Base-by-base conservation (phyloP, 2,113 vertebrate species). In the Clarias macrocephalus region DNA sequence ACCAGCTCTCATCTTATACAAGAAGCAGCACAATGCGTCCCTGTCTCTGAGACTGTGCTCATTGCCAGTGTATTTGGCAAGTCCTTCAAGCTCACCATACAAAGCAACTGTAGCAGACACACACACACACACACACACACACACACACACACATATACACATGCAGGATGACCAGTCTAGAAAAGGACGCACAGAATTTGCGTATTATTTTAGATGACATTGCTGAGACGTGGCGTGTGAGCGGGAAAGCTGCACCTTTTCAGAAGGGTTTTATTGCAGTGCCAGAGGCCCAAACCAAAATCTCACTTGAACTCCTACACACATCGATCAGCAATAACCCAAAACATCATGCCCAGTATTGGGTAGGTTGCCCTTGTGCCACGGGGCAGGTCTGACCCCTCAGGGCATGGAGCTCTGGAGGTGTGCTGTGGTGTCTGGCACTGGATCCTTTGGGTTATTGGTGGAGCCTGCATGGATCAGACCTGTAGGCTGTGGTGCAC, bases 21-120 rank as follows among this genome's bases (percentile, higher is more conserved):
- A 87, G 80, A n/a, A 63, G 70, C 80, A 82, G 73, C 66, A 82
- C 56, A 75, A 86, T 80, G 85, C 48, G 33, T 86, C 62, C 25
- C 59, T 80, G 62, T 42, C 76, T 84, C 42, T 54, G 62, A 54
- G 25, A 33, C 25, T 28, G 25, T 72, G 25, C 59, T 65, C 21
- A 60, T 42, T 76, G 54, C 75, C 63, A 79, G 15, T 63, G 28
- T 79, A 65, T 85, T 33, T 65, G 84, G 73, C 84, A 65, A 79
- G 37, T 56, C 10, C 54, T 79, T 56, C 60, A 66, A 13, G 73
- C n/a, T 85, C 48, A 76, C 23, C 42, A 79, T 56, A 62, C 80
- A 33, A 86, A 57, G 75, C 65, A 60, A 54, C 84, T 79, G 73
- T 60, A 66, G 73, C 60, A 66, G 48, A 12, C 6, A 25, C 42